Evolutionary conservation across 2,797 vertebrate genomes (phyloP).

Genomic region (Parotocinclus haroldoi): DNA sequence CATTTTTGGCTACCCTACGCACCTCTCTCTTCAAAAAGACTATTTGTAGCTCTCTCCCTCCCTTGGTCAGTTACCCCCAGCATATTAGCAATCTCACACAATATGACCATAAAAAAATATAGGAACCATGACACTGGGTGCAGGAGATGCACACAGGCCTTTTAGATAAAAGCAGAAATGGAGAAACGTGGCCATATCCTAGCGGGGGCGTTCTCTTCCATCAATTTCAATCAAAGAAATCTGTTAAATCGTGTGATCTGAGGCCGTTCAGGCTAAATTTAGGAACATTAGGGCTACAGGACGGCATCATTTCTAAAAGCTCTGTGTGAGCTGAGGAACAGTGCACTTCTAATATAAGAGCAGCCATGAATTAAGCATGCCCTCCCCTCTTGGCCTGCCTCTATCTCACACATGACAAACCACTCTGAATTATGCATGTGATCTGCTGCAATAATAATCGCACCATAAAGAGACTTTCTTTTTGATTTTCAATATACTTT

Average conservation of each 20-base stretch:
- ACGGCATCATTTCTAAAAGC: constrained; percentile 49
- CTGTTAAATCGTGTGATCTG: constrained; percentile 46
- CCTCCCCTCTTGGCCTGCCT: constrained; percentile 19
- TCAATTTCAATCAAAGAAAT: constrained; percentile 37
- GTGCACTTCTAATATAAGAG: constrained; percentile 54
- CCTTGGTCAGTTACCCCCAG: constrained; percentile 5
- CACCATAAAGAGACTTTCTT: constrained; percentile 16
- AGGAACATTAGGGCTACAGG: constrained; percentile 52
- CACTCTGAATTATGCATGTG: constrained; percentile 43
- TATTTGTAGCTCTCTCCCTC: background rate
- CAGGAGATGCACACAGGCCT: constrained; percentile 35
- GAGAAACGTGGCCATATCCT: constrained; percentile 14
- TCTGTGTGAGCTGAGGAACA: constrained; percentile 57
- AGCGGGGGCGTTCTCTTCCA: constrained; percentile 14
- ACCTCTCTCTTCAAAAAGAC: background rate
- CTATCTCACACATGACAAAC: constrained; percentile 32
- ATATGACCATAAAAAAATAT: constrained; percentile 11
- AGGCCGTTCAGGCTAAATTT: constrained; percentile 62
- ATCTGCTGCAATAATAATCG: constrained; percentile 41
- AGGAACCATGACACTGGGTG: constrained; percentile 40
- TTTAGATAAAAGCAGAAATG: constrained; percentile 48
- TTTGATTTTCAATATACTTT: background rate
- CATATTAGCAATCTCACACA: constrained; percentile 14
- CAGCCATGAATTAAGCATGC: constrained; percentile 66
- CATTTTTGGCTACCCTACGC: no score